Base-by-base conservation (phyloP, 2,797 vertebrate genomes). In the Phylloscopus collybita region DNA sequence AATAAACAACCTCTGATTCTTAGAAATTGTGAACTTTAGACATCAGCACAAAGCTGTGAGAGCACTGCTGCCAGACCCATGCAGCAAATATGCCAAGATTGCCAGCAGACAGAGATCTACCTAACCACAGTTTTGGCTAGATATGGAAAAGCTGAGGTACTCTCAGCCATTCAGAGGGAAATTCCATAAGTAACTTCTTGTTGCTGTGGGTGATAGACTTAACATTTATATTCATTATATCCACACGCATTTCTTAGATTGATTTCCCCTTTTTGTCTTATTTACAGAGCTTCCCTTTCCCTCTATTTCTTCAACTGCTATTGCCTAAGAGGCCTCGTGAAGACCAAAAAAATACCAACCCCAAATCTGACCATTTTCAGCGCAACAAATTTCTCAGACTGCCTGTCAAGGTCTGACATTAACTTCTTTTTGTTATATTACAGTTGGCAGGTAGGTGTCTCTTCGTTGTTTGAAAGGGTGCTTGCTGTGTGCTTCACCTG, bases 291-390 rank as follows among this genome's bases (percentile, higher is more conserved):
- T 72, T 89, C 53, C 20, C 7, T 74, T 86, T 75, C 57, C 22
- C 40, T 78, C 49, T 71, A 23, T 90, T 88, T 94, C 69, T 86
- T 94, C 72, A 92, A 60, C 45, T 88, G 53, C n/a, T 83, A 21
- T 45, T 78, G 30, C 45, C 69, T 65, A 65, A 87, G 78, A 93
- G 36, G 27, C 61, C 69, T 86, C 90, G 69, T n/a, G 83, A 86
- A 86, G 50, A 65, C 16, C 3, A 54, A 49, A 65, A n/a, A 8
- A 42, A 17, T 26, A 49, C 19, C 25, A n/a, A 15, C 5, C 7
- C 25, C 21, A 32, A 26, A 54, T 36, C 30, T 38, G 34, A 78
- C 38, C 34, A 15, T 14, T 89, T 50, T 82, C 50, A 61, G 54
- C 0, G 0, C 53, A 88, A 88, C 16, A 66, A 45, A 71, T 72